Evolutionary conservation across 1,140 invertebrate genomes (phyloP), one percentile per base, ranked within the genome.

Genomic region (Pinna nobilis): DNA sequence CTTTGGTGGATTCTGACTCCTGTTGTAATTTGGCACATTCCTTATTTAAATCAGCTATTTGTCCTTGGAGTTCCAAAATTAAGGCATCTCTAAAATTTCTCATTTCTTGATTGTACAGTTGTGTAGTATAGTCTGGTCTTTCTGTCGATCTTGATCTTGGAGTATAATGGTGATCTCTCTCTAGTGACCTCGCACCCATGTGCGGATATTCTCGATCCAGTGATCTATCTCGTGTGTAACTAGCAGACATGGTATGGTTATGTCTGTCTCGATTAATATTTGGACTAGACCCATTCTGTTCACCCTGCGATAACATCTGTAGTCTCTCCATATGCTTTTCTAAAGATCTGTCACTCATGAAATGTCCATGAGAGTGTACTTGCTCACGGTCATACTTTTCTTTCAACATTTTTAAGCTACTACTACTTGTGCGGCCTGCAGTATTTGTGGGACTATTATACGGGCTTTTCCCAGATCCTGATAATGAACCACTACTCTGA

Each of bases 21-120:
- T 97, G 96, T 89, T 98, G 98, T 49, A 99, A 91, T 88, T 96
- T 96, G n/a, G 94, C 95, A 84, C 98, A 93, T 89, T 99, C 97
- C n/a, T 95, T 92, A 86, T 98, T 97, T 70, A 98, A 91, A 87
- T 99, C 97, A 79, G 94, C 94, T 88, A 98, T 97, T 91, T 98
- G 96, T 82, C 95, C 93, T 90, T 98, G 97, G 44, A 99, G 92
- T 87, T 98, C 97, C 49, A 96, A 94, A 82, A 98, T 84, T 39
- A 88, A 76, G 55, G 83, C 80, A 69, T 81, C 79, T 60, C 79
- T 51, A 66, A 81, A 70, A 51, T 83, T 83, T 75, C 84, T 71
- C 75, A 81, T 84, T 73, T 85, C 85, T 70, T 83, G 82, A 70
- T 70, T 79, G 49, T 76, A 72, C 61, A 79, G 60, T 60, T 75